Base-by-base conservation (phyloP, 1,140 invertebrate species). In the Drosophila orosa region DNA sequence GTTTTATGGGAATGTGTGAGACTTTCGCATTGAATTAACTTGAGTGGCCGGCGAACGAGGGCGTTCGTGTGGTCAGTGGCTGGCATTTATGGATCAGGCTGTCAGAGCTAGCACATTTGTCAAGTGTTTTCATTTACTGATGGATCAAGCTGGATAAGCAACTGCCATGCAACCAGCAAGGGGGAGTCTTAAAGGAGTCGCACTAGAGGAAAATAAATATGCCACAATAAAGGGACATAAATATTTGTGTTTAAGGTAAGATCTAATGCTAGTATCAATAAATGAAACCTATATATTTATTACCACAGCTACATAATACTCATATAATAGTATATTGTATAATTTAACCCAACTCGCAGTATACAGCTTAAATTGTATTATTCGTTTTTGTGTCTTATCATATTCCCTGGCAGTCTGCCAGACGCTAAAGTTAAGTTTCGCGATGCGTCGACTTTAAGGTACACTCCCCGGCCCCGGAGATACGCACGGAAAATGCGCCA, bases 1-100 rank as follows among this genome's bases (percentile, higher is more conserved):
- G 78, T 58, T 67, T 76, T 76, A 67, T 68, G 73, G 63, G 24
- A 57, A 69, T 71, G 67, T 74, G 72, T 73, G 57, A 57, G 58
- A 59, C 80, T 63, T 31, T 83, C 75, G 80, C 75, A 78, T 83
- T 83, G 65, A 83, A 83, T 83, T 83, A 83, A 71, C 74, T 83
- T 78, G 80, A 83, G 80, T 83, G 80, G 74, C 52, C 67, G 31
- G 29, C 40, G 35, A 54, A 22, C 5, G 44, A 42, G 48, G 62
- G 37, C 39, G 57, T 61, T 66, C 52, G 42, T 74, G 62, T 83
- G 80, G 80, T 60, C 80, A 83, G 59, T 50, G 54, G 63, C 45
- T 83, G 80, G 74, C 78, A 78, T 81, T 81, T 81, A 81, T 81
- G 78, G 74, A 81, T 81, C 79, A 82, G 80, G 48, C 55, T 74